phyloP scores from a whole-genome alignment of 2,888 invertebrate genomes.

The Athalia circularis region DNA sequence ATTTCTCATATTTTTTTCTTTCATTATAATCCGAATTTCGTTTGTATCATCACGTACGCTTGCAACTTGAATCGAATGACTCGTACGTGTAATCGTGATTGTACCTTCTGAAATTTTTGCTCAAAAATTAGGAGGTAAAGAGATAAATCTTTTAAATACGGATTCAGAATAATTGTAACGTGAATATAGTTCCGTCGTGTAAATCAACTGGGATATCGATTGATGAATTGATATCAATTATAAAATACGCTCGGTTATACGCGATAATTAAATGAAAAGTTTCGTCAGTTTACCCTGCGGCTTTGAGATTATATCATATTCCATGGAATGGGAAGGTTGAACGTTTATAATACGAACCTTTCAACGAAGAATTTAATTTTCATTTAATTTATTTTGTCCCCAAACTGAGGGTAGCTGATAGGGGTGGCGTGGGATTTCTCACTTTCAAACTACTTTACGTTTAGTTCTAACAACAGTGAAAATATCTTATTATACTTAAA shows the following conservation, averaged over 20 bases:
- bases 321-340: background rate
- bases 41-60: background rate
- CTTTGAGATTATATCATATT: conserved; percentile 3
- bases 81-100: too few species aligned
- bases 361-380: conserved; percentile 38
- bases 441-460: conserved; percentile 62
- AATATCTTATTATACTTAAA: background rate
- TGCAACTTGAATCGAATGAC: background rate
- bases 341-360: conserved; percentile 14
- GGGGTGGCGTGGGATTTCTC: conserved; percentile 51
- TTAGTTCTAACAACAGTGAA: conserved; percentile 63
- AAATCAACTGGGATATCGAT: conserved; percentile 26
- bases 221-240: conserved; percentile 10
- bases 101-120: too few species aligned
- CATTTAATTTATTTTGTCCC: conserved; percentile 43
- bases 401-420: background rate
- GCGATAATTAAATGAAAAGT: conserved; percentile 32
- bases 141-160: too few species aligned
- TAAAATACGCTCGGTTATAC: background rate
- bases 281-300: conserved; percentile 32
- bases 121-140: too few species aligned
- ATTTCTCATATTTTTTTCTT: background rate
- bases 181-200: too few species aligned
- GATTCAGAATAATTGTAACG: too few species aligned
- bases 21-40: background rate